Percentiles rank a stretch among this genome's conserved stretches.
Evolutionary conservation across 1,140 invertebrate species (phyloP).

Genomic region (Mercenaria mercenaria): DNA sequence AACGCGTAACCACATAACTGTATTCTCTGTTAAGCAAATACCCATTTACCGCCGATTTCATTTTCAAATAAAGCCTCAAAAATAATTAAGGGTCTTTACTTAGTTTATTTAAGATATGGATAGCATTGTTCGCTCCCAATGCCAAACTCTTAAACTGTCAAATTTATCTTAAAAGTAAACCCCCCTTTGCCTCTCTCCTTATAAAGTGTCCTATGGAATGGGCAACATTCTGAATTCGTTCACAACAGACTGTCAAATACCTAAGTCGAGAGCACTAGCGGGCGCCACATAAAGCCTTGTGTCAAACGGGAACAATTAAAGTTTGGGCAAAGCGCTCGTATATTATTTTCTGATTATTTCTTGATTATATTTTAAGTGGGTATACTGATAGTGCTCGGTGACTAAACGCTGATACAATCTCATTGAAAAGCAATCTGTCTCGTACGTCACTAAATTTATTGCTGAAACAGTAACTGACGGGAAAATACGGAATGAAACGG

Average conservation of each 20-base stretch:
- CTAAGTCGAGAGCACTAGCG: constrained; percentile 32
- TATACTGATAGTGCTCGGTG: constrained; percentile 50
- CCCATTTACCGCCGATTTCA: constrained; percentile 42
- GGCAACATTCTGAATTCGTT: neutral
- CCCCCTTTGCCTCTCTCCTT: constrained; percentile 48
- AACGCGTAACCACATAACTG: neutral
- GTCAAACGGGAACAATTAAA: constrained; percentile 62
- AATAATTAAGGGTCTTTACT: constrained; percentile 56
- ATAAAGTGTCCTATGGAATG: constrained; percentile 61
- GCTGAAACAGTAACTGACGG: neutral
- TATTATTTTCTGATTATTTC: constrained; percentile 68
- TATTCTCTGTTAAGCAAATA: constrained; percentile 21
- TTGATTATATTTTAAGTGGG: constrained; percentile 66
- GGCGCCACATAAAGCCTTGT: constrained; percentile 62
- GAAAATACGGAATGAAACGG: neutral
- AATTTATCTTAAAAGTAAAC: constrained; percentile 64
- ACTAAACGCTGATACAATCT: constrained; percentile 58
- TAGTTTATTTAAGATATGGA: constrained; percentile 61
- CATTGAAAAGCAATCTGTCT: constrained; percentile 62
- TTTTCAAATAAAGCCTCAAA: constrained; percentile 44
- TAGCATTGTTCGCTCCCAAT: constrained; percentile 51
- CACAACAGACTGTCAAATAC: constrained; percentile 58
- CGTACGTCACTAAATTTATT: constrained; percentile 34
- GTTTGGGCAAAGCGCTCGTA: constrained; percentile 62
- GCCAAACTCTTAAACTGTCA: constrained; percentile 61